Percentiles rank a stretch among this genome's conserved stretches.
These are phyloP conservation scores for Chrysodeixis includens DNA, from an alignment of 2,888 invertebrate genomes.

Conservation along the genomic window DNA sequence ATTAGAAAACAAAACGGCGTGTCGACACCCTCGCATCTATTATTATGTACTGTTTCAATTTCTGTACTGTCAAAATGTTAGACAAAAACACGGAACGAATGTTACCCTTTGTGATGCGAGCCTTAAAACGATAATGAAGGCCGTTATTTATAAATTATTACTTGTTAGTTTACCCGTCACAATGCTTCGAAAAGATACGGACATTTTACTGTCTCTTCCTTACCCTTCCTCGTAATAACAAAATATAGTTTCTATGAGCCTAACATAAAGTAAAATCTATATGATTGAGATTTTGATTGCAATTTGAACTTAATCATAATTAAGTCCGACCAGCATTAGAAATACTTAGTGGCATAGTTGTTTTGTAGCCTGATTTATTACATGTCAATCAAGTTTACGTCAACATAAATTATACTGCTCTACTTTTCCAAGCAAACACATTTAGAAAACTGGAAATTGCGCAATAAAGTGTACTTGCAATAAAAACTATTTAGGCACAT, in stretches of 20 bases:
- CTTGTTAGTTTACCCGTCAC: constrained; percentile 50
- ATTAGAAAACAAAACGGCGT: constrained; percentile 84
- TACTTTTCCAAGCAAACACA: not conserved
- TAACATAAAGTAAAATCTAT: not conserved
- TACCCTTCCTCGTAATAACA: not conserved
- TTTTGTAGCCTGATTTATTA: constrained; percentile 2
- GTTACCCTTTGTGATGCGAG: constrained; percentile 71
- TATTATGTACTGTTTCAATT: constrained; percentile 81
- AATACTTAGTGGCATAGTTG: not conserved
- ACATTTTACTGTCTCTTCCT: constrained; percentile 9
- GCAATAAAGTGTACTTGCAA: not conserved
- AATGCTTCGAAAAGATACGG: constrained; percentile 17
- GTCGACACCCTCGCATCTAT: constrained; percentile 87
- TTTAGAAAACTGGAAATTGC: constrained; percentile 1
- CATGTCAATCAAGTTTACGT: not conserved
- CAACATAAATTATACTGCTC: constrained; percentile 5
- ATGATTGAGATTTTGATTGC: not conserved
- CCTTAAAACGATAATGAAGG: constrained; percentile 78
- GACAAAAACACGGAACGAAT: constrained; percentile 83
- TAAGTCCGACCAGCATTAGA: not conserved
- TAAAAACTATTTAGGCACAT: constrained; percentile 10
- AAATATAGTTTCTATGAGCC: not conserved
- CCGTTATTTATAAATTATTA: constrained; percentile 82
- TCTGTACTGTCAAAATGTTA: constrained; percentile 74
- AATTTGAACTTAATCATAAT: not conserved